A percentile compares a stretch with the other conserved stretches of the same genome.
These are phyloP conservation scores for Sinocyclocheilus maitianheensis DNA, from an alignment of 2,113 vertebrate species.

Conservation along the genomic window DNA sequence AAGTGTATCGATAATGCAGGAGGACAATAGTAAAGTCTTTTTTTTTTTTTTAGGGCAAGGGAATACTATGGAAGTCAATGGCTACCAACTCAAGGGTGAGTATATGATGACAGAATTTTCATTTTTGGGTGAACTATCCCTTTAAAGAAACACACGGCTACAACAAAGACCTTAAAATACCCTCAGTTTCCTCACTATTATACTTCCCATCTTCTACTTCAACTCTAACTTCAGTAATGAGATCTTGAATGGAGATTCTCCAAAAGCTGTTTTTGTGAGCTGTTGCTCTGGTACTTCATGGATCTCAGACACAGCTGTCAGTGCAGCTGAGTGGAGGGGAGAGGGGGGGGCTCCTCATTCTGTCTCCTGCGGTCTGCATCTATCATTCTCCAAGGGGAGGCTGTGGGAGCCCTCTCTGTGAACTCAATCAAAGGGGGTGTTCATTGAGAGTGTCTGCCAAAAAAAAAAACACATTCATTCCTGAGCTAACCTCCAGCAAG, in stretches of 20 bases:
- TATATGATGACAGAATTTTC: no score
- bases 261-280: constrained; percentile 4
- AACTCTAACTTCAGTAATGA: constrained; percentile 8
- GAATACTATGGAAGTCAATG: no score
- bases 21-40: no score
- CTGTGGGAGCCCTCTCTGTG: constrained; percentile 39
- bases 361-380: constrained; percentile 46
- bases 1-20: no score
- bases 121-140: no score
- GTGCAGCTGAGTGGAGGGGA: constrained; percentile 31
- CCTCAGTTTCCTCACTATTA: background rate
- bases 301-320: constrained; percentile 38
- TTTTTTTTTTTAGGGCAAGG: no score
- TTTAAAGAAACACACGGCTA: background rate
- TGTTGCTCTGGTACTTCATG: constrained; percentile 25
- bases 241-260: constrained; percentile 16
- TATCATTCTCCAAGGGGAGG: constrained; percentile 43
- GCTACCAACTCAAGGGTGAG: no score
- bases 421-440: constrained; percentile 38
- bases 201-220: background rate
- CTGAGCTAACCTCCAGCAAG: constrained; percentile 22
- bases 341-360: constrained; percentile 39
- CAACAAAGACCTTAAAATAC: background rate
- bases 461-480: constrained; percentile 17
- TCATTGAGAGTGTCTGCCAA: constrained; percentile 18